Percentiles rank a stretch among this genome's conserved stretches.
Conservation (phyloP, 2,888 invertebrate genomes). For the Cantharis rufa region DNA sequence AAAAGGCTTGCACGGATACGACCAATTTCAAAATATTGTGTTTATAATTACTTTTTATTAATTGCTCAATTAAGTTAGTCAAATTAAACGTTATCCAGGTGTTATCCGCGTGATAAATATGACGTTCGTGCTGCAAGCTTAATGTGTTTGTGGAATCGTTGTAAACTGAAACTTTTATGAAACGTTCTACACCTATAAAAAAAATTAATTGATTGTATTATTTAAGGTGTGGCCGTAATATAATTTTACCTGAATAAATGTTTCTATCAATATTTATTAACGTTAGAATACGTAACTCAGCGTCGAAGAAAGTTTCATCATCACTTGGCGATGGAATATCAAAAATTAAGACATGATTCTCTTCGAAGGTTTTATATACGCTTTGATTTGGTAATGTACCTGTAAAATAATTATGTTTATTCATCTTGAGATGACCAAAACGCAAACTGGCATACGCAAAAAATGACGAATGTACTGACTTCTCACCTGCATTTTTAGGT, state of each 20-base stretch:
- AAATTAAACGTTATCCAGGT: conserved; percentile 53
- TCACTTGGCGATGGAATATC: conserved; percentile 46
- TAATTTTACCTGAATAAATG: conserved; percentile 7
- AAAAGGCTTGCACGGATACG: conserved; percentile 43
- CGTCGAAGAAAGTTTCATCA: conserved; percentile 49
- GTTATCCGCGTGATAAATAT: conserved; percentile 48
- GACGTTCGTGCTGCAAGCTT: conserved; percentile 41
- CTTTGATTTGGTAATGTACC: conserved; percentile 39
- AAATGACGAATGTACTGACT: not conserved
- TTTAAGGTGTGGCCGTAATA: not conserved
- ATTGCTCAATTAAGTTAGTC: conserved; percentile 42
- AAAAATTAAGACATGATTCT: conserved; percentile 50
- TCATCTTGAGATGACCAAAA: too few species aligned
- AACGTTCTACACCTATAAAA: conserved; percentile 41
- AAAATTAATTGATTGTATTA: conserved; percentile 1
- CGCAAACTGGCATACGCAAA: too few species aligned
- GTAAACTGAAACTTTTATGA: conserved; percentile 44
- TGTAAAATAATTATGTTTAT: conserved; percentile 30
- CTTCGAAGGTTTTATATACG: conserved; percentile 39
- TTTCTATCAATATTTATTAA: conserved; percentile 39
- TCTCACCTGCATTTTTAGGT: conserved; percentile 50
- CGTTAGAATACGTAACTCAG: conserved; percentile 52
- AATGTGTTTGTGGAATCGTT: conserved; percentile 42
- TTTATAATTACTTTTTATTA: conserved; percentile 26
- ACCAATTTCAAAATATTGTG: conserved; percentile 44